Evolutionary conservation across 2,113 vertebrate genomes (phyloP).

Genomic region (Cyanoramphus novaezelandiae): DNA sequence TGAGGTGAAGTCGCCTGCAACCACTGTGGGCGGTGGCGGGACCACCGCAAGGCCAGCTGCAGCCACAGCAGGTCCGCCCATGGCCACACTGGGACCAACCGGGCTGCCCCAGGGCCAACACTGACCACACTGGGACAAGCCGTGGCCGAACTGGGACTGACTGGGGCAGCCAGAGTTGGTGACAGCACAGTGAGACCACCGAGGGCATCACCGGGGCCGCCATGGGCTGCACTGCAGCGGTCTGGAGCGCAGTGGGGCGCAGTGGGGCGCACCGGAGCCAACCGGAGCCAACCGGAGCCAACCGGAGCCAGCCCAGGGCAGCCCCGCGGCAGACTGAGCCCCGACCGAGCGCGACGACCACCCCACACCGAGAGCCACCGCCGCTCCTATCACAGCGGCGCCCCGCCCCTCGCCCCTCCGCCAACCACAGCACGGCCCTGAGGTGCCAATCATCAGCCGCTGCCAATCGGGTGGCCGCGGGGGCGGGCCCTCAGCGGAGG

Average conservation of each 20-base stretch:
- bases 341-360: fast-evolving
- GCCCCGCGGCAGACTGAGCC: fast-evolving
- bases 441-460: fast-evolving
- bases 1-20: background rate
- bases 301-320: fast-evolving
- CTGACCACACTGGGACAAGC: fast-evolving
- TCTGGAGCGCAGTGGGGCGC: fast-evolving
- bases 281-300: background rate
- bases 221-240: fast-evolving
- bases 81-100: background rate
- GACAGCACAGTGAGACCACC: background rate
- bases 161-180: too few species aligned
- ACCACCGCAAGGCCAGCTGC: background rate
- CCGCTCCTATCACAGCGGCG: fast-evolving
- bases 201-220: background rate
- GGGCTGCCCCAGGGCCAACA: fast-evolving
- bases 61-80: fast-evolving
- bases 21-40: background rate
- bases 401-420: background rate
- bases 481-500: background rate
- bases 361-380: too few species aligned
- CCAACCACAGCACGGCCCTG: fast-evolving
- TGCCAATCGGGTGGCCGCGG: fast-evolving
- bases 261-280: background rate
- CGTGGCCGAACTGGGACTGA: fast-evolving